Evolutionary conservation across 2,888 invertebrate genomes (phyloP).

Genomic region (Epistrophe grossulariae): DNA sequence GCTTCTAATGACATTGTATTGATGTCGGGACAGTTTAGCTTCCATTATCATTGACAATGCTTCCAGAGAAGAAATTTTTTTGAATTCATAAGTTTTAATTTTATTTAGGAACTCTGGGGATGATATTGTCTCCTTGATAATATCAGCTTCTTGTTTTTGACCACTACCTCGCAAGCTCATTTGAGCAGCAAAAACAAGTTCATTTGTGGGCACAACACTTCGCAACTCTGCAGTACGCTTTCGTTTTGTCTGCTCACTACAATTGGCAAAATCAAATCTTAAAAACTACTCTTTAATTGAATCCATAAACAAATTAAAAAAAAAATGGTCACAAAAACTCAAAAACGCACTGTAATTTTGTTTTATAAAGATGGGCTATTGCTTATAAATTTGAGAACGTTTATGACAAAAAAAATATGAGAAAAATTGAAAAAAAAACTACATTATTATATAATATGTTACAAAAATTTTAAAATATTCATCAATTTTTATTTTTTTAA

Average conservation of each 20-base stretch:
- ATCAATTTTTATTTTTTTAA: no score
- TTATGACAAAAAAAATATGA: no score
- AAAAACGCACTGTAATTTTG: no score
- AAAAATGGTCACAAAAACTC: no score
- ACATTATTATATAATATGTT: no score
- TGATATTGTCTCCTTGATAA: neutral
- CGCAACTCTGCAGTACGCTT: neutral
- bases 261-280: neutral
- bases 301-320: no score
- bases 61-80: neutral
- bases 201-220: neutral
- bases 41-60: no score
- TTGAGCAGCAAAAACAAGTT: conserved; percentile 4
- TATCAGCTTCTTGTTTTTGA: neutral
- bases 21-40: neutral
- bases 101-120: neutral
- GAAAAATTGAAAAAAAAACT: no score
- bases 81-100: neutral
- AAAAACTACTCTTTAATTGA: no score
- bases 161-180: neutral
- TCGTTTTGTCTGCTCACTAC: neutral
- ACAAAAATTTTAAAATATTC: no score
- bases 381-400: no score
- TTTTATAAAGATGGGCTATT: no score
- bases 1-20: neutral